Evolutionary conservation across 1,140 invertebrate genomes (phyloP).

Genomic region (Anthonomus grandis): DNA sequence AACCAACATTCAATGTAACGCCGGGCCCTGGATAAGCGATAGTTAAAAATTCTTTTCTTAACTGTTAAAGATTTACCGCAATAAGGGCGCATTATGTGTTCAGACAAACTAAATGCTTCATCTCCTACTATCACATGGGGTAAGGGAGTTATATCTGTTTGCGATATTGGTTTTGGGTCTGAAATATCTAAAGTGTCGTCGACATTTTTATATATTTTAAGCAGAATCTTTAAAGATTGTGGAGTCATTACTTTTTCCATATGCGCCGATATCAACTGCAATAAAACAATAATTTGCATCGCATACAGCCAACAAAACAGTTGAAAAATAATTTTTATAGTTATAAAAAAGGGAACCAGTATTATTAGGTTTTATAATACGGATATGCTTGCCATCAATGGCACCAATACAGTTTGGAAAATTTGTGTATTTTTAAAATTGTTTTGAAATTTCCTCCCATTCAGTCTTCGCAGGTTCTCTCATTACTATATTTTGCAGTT

Average conservation of each 20-base stretch:
- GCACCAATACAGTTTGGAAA: slow-evolving; percentile 17
- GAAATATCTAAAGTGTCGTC: background rate
- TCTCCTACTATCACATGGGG: too few relatives aligned
- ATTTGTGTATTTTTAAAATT: slow-evolving; percentile 3
- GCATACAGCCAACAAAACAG: slow-evolving; percentile 47
- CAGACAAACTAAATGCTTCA: too few relatives aligned
- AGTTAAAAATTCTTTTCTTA: too few relatives aligned
- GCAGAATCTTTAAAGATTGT: slow-evolving; percentile 34
- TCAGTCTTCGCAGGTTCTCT: background rate
- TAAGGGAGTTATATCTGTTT: background rate
- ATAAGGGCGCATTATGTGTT: too few relatives aligned
- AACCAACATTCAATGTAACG: too few relatives aligned
- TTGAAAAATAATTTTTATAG: slow-evolving; percentile 42
- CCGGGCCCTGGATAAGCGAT: too few relatives aligned
- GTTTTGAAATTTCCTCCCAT: slow-evolving; percentile 3
- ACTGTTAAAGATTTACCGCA: too few relatives aligned
- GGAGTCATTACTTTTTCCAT: slow-evolving; percentile 47
- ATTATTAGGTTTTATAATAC: slow-evolving; percentile 4
- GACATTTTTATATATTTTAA: slow-evolving; percentile 1
- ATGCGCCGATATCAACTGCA: slow-evolving; percentile 48
- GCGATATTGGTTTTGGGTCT: background rate
- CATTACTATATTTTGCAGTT: background rate
- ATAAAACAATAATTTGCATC: slow-evolving; percentile 47
- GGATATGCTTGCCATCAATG: slow-evolving; percentile 19
- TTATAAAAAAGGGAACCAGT: slow-evolving; percentile 32